A percentile compares a stretch with the other conserved stretches of the same genome.
Conservation (phyloP, 2,113 vertebrate species). For the Nicator chloris region DNA sequence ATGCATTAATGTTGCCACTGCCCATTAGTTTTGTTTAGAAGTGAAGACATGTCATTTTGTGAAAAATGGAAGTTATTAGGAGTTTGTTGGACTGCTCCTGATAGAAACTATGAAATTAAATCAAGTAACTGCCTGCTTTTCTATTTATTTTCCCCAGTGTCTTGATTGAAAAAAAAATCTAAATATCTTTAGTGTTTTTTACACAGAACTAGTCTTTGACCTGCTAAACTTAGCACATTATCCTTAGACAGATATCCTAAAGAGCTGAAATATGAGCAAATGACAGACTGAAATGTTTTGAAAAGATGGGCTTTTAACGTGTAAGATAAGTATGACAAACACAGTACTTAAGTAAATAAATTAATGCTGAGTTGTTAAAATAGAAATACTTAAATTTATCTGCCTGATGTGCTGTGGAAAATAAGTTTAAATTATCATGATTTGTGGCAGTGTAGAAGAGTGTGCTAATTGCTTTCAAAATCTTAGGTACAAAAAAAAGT, state of each 20-base stretch:
- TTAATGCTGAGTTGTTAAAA: neutral
- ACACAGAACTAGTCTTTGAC: neutral
- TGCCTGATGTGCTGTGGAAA: neutral
- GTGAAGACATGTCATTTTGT: constrained; percentile 13
- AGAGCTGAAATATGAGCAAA: neutral
- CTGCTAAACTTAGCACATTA: neutral
- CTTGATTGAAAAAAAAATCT: neutral
- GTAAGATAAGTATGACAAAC: neutral
- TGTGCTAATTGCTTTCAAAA: neutral
- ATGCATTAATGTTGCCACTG: constrained; percentile 19
- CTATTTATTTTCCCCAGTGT: neutral
- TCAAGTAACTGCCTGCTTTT: constrained; percentile 1
- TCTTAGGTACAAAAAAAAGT: neutral
- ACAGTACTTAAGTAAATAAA: neutral
- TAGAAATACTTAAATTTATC: neutral
- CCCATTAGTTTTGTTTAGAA: constrained; percentile 64
- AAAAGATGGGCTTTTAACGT: fast-evolving
- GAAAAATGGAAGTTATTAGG: constrained; percentile 58
- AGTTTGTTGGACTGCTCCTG: constrained; percentile 14
- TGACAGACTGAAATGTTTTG: neutral
- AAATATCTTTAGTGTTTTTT: neutral
- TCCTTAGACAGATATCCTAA: neutral
- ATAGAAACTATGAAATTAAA: constrained; percentile 49
- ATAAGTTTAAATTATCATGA: neutral
- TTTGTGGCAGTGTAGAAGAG: neutral